Evolutionary conservation across 2,888 invertebrate genomes (phyloP), one percentile per base, ranked within the genome.

Genomic region (Agonopterix heracliana): DNA sequence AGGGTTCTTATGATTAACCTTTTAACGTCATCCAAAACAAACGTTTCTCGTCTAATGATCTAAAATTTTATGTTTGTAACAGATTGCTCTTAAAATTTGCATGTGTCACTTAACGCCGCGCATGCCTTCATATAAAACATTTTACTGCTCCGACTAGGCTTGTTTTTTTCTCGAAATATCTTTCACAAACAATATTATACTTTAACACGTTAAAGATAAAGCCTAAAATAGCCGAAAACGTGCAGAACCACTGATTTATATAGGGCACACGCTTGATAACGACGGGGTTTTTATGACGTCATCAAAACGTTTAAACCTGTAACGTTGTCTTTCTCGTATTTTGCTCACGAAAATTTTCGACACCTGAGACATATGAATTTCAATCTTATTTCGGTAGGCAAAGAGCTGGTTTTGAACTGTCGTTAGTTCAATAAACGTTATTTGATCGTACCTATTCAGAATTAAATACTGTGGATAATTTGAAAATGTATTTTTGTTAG

Each of bases 261-360:
- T 71, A 59, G 67, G 68, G 64, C 68, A 68, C 61, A 61, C 62
- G 65, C 64, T 72, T 76, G 77, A 76, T 80, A 73, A 74, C 68
- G 69, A 63, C 60, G 63, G 63, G 66, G 57, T 61, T 68, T 77
- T 79, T 78, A 80, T 78, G 75, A 78, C 73, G 74, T 77, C 78
- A 78, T 80, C 74, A 78, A 78, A 77, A 59, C 68, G 73, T 67
- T 78, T 74, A 71, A 72, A 70, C 70, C 65, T 66, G 66, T 68
- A 71, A 70, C 68, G 67, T 63, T 55, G 58, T 62, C 62, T 61
- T 59, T 63, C 60, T 60, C 57, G 60, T 65, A 65, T 64, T 70
- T 63, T 49, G 54, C 61, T 67, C 62, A 65, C 63, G 65, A 60
- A 67, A 61, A 57, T 9, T 13, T 35, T 38, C 11, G 38, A 41